Conservation (phyloP, 2,113 vertebrate genomes). For the Onychorhynchus coronatus region DNA sequence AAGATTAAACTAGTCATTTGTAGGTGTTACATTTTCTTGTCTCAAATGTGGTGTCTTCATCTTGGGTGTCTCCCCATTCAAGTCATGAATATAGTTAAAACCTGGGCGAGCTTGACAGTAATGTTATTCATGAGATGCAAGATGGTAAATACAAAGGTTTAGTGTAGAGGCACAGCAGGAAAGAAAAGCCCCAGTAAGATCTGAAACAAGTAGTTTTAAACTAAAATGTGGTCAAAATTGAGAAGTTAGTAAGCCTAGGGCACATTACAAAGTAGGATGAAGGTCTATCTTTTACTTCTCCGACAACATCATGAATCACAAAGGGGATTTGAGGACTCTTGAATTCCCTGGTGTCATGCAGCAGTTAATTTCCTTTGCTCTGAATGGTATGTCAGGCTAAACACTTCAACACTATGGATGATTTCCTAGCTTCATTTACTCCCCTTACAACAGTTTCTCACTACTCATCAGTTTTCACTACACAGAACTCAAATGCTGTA, state of each 20-base stretch:
- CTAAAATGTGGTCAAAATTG: background rate
- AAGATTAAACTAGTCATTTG: background rate
- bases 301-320: background rate
- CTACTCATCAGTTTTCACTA: background rate
- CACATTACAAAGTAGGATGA: background rate
- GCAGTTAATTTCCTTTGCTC: background rate
- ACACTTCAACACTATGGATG: background rate
- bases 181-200: background rate
- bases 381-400: background rate
- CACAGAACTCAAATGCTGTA: background rate
- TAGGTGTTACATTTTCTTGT: background rate
- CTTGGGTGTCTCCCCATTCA: background rate
- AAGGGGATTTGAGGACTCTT: background rate
- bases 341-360: background rate
- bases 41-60: background rate
- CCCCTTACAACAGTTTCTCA: background rate
- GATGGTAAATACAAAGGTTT: background rate
- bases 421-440: slow-evolving; percentile 32
- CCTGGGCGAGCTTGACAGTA: background rate
- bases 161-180: background rate
- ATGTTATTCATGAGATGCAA: background rate
- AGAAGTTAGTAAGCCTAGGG: background rate
- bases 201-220: background rate
- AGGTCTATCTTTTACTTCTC: background rate
- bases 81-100: background rate